Base-by-base conservation (phyloP, 1,140 invertebrate species). In the Harlomillsia oculata region DNA sequence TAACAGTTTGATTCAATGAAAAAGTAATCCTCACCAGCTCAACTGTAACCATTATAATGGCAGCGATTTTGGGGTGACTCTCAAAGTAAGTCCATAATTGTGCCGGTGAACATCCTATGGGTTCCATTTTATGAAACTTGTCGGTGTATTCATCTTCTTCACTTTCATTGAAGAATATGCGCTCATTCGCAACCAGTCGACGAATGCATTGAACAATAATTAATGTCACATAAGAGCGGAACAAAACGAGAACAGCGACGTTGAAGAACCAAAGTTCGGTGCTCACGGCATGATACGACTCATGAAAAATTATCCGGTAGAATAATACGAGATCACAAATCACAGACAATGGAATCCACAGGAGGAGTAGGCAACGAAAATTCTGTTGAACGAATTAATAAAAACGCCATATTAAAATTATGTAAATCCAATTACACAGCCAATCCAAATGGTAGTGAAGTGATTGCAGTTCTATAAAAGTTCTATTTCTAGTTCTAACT, bases 281-380 rank as follows among this genome's bases (percentile, higher is more conserved):
- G 13, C 44, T 49, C 16, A 51, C 34, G 16, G 34, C 21, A 34
- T 51, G 23, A 3, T n/a, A 21, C 2, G 46, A 23, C 26, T 43
- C 26, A 16, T 43, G 46, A 1, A 18, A 20, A 23, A 57, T 51
- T n/a, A 18, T 32, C 34, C 44, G 29, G 6, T 11, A 29, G 5
- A 57, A 20, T 21, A 51, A 49, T 4, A 51, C 11, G 14, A 51
- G 11, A 26, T 57, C 55, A 6, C 16, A 34, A 11, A 51, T 34
- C 28, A 57, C 23, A 43, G 55, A 57, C 20, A 57, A 36, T 18
- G 55, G 55, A 26, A 57, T 32, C 55, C 55, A 57, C 11, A 51
- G 51, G n/a, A 57, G 21, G 23, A 57, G 36, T 0, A 44, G n/a
- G 8, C 26, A 14, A 16, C 55, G 34, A 23, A 20, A 39, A 29